A percentile compares a stretch with the other conserved stretches of the same genome.
phyloP scores from a whole-genome alignment of 1,140 invertebrate species.

The Streblospio benedicti region DNA sequence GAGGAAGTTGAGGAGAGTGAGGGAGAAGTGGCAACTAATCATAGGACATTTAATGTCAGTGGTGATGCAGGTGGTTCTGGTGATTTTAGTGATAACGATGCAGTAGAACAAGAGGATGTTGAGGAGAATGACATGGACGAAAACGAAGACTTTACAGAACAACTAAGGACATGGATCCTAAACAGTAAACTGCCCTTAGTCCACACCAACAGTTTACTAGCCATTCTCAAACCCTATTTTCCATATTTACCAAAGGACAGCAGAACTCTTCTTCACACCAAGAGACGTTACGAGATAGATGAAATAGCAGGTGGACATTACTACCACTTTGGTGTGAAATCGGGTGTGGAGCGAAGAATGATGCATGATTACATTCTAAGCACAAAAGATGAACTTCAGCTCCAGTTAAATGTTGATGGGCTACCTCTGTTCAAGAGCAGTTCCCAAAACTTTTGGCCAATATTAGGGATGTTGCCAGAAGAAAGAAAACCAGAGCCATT shows the following conservation, averaged over 20 bases:
- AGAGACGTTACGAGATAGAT: constrained; percentile 4
- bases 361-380: not conserved
- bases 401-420: constrained; percentile 15
- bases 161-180: too few relatives aligned
- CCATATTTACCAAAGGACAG: constrained; percentile 12
- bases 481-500: constrained; percentile 3
- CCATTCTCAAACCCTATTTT: not conserved
- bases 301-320: constrained; percentile 9
- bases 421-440: constrained; percentile 13
- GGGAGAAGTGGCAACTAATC: too few relatives aligned
- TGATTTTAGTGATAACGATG: too few relatives aligned
- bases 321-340: constrained; percentile 9
- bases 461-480: not conserved
- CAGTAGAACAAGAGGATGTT: too few relatives aligned
- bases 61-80: too few relatives aligned
- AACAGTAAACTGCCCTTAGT: too few relatives aligned
- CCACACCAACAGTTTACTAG: not conserved
- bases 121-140: too few relatives aligned
- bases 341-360: not conserved
- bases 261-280: constrained; percentile 6
- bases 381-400: not conserved
- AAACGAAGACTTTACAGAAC: too few relatives aligned
- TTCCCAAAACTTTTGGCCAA: constrained; percentile 5
- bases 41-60: too few relatives aligned
- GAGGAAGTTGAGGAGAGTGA: too few relatives aligned